Evolutionary conservation across 2,113 vertebrate species (phyloP).

Genomic region (Scatophagus argus): DNA sequence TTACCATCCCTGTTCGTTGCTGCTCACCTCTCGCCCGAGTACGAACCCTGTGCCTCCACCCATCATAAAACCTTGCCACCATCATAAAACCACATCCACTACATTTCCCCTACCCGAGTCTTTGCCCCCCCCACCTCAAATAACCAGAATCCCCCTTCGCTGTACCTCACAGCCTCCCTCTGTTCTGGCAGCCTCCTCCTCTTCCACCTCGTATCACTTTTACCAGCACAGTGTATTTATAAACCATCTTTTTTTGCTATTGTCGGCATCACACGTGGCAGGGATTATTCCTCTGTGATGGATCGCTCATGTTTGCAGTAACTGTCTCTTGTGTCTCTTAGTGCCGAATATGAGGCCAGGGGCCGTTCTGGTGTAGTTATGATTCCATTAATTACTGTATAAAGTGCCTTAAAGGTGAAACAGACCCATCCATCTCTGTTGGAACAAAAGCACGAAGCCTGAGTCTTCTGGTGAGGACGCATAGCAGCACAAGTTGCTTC

Average conservation of each 20-base stretch:
- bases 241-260: conserved; percentile 25
- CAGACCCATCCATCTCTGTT: conserved; percentile 58
- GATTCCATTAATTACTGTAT: conserved; percentile 54
- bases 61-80: conserved; percentile 55
- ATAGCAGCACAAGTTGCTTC: conserved; percentile 70
- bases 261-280: conserved; percentile 55
- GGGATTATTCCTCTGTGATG: conserved; percentile 37
- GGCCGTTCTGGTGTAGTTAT: conserved; percentile 43
- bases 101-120: conserved; percentile 15
- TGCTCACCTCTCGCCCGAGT: conserved; percentile 59
- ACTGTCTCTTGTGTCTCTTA: conserved; percentile 16
- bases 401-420: conserved; percentile 61
- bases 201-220: conserved; percentile 36
- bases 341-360: conserved; percentile 44
- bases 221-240: conserved; percentile 8
- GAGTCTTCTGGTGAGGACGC: conserved; percentile 53
- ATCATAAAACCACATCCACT: conserved; percentile 70
- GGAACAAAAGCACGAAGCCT: conserved; percentile 31
- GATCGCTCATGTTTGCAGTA: conserved; percentile 27
- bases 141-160: conserved; percentile 18
- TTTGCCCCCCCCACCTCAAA: conserved; percentile 23
- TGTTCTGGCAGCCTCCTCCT: conserved; percentile 37
- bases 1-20: conserved; percentile 61
- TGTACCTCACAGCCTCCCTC: conserved; percentile 40
- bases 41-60: conserved; percentile 45